phyloP scores from a whole-genome alignment of 2,888 invertebrate species.

The Ischnus inquisitorius region DNA sequence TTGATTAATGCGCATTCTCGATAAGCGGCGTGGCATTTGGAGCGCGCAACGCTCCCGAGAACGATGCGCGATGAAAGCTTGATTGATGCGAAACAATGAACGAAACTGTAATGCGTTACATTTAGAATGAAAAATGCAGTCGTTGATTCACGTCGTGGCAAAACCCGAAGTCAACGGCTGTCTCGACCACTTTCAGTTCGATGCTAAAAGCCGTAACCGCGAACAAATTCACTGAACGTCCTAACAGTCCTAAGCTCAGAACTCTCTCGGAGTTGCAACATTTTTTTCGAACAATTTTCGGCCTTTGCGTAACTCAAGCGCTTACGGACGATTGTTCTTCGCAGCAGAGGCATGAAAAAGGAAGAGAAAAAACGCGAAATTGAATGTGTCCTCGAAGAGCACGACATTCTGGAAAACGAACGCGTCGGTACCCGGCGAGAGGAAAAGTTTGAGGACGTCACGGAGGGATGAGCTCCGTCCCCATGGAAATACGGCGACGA shows the following conservation, averaged over 20 bases:
- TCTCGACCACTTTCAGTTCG: neutral
- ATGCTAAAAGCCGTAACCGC: neutral
- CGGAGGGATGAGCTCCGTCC: constrained; percentile 78
- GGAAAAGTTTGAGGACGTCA: constrained; percentile 76
- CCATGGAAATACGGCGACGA: constrained; percentile 82
- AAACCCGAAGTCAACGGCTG: neutral
- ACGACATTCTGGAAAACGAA: constrained; percentile 40
- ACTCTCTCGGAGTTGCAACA: constrained; percentile 33
- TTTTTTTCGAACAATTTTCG: constrained; percentile 45
- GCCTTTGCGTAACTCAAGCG: constrained; percentile 46
- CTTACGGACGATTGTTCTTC: constrained; percentile 42
- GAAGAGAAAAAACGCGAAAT: constrained; percentile 7
- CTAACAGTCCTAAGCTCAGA: constrained; percentile 31
- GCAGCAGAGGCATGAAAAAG: constrained; percentile 19
- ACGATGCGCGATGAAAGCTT: neutral
- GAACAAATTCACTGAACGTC: constrained; percentile 47
- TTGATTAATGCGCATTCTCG: constrained; percentile 20
- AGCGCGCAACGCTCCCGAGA: neutral
- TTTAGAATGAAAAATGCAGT: no score
- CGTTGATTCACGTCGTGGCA: no score
- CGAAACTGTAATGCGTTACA: neutral
- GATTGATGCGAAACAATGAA: neutral
- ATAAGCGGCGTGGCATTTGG: neutral
- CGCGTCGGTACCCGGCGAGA: constrained; percentile 65
- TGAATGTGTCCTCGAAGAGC: constrained; percentile 20